phyloP scores from a whole-genome alignment of 1,140 invertebrate genomes.

The Macrostomum lignano region DNA sequence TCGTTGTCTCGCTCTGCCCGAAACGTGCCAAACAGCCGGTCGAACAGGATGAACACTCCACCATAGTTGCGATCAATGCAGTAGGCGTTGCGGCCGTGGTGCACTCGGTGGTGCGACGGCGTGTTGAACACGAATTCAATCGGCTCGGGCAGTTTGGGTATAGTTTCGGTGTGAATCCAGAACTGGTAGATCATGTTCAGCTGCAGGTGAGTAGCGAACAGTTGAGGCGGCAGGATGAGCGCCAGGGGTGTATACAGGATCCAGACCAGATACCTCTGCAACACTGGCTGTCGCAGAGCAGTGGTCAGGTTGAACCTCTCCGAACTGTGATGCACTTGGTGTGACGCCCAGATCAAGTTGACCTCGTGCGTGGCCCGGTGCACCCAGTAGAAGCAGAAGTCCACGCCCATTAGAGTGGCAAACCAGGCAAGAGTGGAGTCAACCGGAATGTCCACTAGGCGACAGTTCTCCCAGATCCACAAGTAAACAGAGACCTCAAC shows the following conservation, averaged over 20 bases:
- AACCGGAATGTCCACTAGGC: slow-evolving; percentile 43
- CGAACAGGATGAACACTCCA: slow-evolving; percentile 57
- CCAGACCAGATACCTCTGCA: slow-evolving; percentile 52
- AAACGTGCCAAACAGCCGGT: slow-evolving; percentile 53
- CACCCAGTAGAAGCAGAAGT: slow-evolving; percentile 69
- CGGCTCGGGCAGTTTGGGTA: slow-evolving; percentile 1
- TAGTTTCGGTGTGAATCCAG: slow-evolving; percentile 58
- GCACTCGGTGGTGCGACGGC: too few relatives aligned
- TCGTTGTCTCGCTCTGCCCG: slow-evolving; percentile 37
- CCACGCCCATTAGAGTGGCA: too few relatives aligned
- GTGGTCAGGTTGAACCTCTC: slow-evolving; percentile 74
- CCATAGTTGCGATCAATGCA: slow-evolving; percentile 63
- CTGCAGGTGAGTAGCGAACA: slow-evolving; percentile 51
- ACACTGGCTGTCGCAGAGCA: slow-evolving; percentile 47
- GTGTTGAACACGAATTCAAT: too few relatives aligned
- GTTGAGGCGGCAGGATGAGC: slow-evolving; percentile 45
- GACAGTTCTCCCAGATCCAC: slow-evolving; percentile 41
- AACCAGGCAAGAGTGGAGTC: slow-evolving; percentile 42
- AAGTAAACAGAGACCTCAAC: slow-evolving; percentile 42
- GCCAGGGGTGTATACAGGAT: slow-evolving; percentile 62
- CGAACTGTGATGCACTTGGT: slow-evolving; percentile 78
- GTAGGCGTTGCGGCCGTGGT: slow-evolving; percentile 50
- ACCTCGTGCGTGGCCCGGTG: slow-evolving; percentile 59
- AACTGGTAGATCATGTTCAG: slow-evolving; percentile 64
- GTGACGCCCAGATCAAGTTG: slow-evolving; percentile 66